These are phyloP conservation scores for Nomada fucata DNA, from an alignment of 2,888 invertebrate species.

Conservation along the genomic window DNA sequence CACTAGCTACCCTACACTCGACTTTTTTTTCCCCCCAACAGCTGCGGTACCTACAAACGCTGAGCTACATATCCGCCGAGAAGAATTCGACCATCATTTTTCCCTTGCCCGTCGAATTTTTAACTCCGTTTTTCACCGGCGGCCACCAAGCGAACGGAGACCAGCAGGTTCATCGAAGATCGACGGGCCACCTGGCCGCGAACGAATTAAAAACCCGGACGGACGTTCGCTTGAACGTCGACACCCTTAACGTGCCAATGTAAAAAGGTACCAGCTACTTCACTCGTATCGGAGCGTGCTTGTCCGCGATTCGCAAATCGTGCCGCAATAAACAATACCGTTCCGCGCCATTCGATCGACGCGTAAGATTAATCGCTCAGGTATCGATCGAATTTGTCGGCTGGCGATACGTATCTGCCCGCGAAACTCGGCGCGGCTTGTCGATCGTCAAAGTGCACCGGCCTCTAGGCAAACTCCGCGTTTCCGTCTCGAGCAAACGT, in stretches of 20 bases:
- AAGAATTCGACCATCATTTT: conserved; percentile 98
- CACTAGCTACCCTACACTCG: background rate
- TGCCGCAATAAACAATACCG: too few relatives aligned
- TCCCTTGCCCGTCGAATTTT: conserved; percentile 94
- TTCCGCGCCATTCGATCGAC: background rate
- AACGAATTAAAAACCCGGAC: background rate
- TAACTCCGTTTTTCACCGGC: conserved; percentile 84
- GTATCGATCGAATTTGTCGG: conserved; percentile 20
- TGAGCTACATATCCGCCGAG: conserved; percentile 96
- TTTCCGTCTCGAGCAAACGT: background rate
- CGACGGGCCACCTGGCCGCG: background rate
- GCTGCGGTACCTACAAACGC: conserved; percentile 95
- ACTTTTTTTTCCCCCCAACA: conserved; percentile 79
- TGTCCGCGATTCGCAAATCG: too few relatives aligned
- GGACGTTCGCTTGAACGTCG: conserved; percentile 3
- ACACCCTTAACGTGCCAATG: background rate
- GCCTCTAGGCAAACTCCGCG: background rate
- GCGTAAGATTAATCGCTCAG: conserved; percentile 17
- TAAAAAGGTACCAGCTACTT: background rate
- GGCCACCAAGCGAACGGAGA: background rate
- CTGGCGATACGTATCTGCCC: background rate
- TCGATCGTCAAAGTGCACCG: conserved; percentile 20
- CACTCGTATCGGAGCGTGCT: background rate
- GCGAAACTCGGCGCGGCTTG: background rate
- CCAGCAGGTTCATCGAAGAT: background rate